A percentile compares a stretch with the other conserved stretches of the same genome.
Evolutionary conservation across 2,888 invertebrate species (phyloP).

Genomic region (Xestoiulus laeticollis): DNA sequence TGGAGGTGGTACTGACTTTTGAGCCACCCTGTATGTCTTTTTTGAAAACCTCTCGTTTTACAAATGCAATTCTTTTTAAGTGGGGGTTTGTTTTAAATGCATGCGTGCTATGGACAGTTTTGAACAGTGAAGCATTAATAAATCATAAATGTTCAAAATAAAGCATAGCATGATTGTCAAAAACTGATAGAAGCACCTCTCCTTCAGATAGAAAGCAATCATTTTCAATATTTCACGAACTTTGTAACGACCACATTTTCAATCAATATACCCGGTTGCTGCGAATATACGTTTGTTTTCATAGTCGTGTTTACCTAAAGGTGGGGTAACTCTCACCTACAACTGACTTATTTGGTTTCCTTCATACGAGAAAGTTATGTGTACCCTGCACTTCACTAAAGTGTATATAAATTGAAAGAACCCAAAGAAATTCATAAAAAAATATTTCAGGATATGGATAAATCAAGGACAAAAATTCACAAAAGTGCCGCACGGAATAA

Average conservation of each 20-base stretch:
- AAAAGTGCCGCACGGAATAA: background rate
- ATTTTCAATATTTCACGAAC: background rate
- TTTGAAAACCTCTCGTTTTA: no score
- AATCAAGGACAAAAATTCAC: background rate
- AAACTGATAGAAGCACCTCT: background rate
- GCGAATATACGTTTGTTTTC: background rate
- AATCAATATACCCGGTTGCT: slow-evolving; percentile 18
- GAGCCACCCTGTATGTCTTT: no score
- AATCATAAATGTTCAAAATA: background rate
- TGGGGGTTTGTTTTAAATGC: no score
- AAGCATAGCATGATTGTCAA: background rate
- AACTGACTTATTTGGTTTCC: background rate
- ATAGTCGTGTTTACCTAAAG: background rate
- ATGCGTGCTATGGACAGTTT: no score
- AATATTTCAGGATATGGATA: background rate
- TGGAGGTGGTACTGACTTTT: no score
- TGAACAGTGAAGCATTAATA: background rate
- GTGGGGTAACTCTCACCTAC: background rate
- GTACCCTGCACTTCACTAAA: background rate
- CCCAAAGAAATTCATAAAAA: background rate
- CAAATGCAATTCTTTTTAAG: no score
- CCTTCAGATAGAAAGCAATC: background rate
- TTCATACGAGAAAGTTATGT: background rate
- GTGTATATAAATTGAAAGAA: background rate
- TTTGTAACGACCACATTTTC: background rate